Percentiles rank a stretch among this genome's conserved stretches.
phyloP scores from a whole-genome alignment of 1,140 invertebrate genomes.

The Drosophila carrolli region DNA sequence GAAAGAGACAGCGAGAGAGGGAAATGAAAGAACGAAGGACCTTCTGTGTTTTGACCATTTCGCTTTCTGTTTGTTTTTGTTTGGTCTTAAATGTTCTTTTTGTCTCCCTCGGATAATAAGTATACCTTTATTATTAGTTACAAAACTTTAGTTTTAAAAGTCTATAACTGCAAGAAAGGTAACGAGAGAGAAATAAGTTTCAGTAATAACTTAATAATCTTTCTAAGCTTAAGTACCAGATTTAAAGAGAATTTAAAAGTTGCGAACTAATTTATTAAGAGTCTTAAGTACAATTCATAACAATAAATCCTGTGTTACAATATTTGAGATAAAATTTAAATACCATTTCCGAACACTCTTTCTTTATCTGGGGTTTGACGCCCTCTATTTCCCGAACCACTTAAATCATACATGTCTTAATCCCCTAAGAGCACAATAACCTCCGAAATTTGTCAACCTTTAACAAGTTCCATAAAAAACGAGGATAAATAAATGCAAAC shows the following conservation, averaged over 20 bases:
- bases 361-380: background rate
- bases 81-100: slow-evolving; percentile 12
- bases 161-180: background rate
- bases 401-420: background rate
- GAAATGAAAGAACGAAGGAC: slow-evolving; percentile 3
- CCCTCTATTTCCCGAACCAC: background rate
- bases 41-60: slow-evolving; percentile 12
- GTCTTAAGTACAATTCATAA: too few species aligned
- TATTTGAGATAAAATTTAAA: too few species aligned
- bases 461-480: slow-evolving; percentile 14
- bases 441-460: slow-evolving; percentile 33
- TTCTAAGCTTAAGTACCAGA: background rate
- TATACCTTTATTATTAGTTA: slow-evolving; percentile 17
- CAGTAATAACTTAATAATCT: background rate
- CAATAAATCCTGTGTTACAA: too few species aligned
- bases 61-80: slow-evolving; percentile 32
- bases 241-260: background rate
- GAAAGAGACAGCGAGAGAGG: background rate
- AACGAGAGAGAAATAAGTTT: slow-evolving; percentile 4
- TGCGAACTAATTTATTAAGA: background rate
- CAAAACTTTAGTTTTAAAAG: background rate
- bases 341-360: too few species aligned
- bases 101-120: slow-evolving; percentile 10
- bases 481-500: slow-evolving; percentile 32
- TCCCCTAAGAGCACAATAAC: slow-evolving; percentile 31